Evolutionary conservation across 2,888 invertebrate species (phyloP).

Genomic region (Chaetogeoica ovagalla): DNA sequence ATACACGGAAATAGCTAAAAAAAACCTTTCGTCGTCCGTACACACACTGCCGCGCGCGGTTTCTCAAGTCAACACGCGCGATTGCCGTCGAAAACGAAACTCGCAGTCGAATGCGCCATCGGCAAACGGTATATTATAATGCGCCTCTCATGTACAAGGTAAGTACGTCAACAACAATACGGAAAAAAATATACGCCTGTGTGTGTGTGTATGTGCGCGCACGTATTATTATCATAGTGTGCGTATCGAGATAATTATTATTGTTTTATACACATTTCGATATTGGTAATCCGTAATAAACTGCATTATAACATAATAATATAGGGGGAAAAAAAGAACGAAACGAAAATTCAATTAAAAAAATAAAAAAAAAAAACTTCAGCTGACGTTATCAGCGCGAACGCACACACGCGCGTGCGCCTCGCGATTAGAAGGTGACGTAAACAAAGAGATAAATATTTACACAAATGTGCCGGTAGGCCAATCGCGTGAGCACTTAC

Average conservation of each 20-base stretch:
- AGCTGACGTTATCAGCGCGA: constrained; percentile 20
- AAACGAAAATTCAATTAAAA: too few relatives aligned
- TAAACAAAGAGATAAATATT: constrained; percentile 31
- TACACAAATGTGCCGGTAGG: not conserved
- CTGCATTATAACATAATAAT: too few relatives aligned
- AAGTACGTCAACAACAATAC: constrained; percentile 44
- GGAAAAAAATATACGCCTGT: constrained; percentile 3
- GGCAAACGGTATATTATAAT: not conserved
- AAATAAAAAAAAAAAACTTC: not conserved
- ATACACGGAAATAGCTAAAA: too few relatives aligned
- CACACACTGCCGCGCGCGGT: not conserved
- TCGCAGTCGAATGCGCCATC: constrained; percentile 26
- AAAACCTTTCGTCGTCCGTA: too few relatives aligned
- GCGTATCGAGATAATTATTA: constrained; percentile 12
- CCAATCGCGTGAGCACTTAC: not conserved
- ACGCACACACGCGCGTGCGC: not conserved
- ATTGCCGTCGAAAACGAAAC: not conserved
- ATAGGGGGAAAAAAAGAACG: not conserved
- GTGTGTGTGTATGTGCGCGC: not conserved
- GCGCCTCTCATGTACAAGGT: constrained; percentile 1
- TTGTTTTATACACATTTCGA: not conserved
- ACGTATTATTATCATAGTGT: not conserved
- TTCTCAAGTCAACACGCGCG: not conserved
- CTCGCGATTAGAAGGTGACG: too few relatives aligned
- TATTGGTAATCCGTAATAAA: not conserved